These are phyloP conservation scores for Decapterus maruadsi DNA, from an alignment of 2,797 vertebrate genomes.

Conservation along the genomic window DNA sequence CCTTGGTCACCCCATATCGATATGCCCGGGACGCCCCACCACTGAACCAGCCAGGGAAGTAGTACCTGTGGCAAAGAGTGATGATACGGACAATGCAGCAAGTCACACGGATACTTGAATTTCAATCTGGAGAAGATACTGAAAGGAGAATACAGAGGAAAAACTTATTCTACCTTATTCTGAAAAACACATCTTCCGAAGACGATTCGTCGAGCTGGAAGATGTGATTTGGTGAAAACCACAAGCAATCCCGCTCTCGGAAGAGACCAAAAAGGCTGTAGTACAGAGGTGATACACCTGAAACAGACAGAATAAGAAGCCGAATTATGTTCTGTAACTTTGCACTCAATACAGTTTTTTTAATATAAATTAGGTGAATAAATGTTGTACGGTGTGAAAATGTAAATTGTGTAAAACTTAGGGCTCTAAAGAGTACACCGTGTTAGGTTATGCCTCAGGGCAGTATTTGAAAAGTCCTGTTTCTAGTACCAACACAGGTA, in stretches of 20 bases:
- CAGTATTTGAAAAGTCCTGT: constrained; percentile 31
- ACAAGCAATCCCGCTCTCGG: constrained; percentile 88
- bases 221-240: constrained; percentile 94
- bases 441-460: neutral
- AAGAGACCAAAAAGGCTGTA: constrained; percentile 92
- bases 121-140: neutral
- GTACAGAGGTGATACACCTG: constrained; percentile 93
- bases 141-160: neutral
- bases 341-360: neutral
- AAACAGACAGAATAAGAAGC: constrained; percentile 28
- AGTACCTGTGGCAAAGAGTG: constrained; percentile 85
- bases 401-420: neutral
- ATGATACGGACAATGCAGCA: neutral
- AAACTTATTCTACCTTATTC: constrained; percentile 85
- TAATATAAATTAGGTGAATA: constrained; percentile 4
- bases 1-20: constrained; percentile 89
- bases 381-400: neutral
- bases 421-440: neutral
- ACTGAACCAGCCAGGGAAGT: constrained; percentile 95
- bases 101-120: neutral
- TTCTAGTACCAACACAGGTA: constrained; percentile 58
- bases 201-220: constrained; percentile 90
- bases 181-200: constrained; percentile 87
- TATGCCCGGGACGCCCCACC: constrained; percentile 88
- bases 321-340: neutral